Conservation (phyloP, 2,797 vertebrate species). For the Phoebastria nigripes region DNA sequence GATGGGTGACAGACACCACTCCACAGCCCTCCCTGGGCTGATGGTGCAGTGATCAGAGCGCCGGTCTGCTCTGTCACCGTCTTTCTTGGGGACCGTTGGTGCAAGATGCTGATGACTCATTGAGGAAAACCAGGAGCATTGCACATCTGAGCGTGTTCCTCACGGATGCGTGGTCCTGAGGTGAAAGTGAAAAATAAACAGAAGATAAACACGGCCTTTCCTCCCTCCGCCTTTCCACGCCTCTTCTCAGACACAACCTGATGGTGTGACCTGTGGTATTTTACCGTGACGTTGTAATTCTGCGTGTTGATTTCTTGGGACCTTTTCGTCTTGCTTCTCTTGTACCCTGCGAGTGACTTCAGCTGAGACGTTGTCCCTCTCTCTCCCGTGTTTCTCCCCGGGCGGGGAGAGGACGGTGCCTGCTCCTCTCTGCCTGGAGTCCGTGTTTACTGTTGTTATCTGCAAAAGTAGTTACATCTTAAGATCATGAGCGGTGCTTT, state of each 20-base stretch:
- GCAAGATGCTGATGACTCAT: background rate
- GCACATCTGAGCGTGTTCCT: background rate
- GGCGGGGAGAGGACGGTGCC: no score
- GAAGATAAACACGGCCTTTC: background rate
- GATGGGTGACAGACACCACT: rapidly evolving
- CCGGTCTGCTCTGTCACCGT: rapidly evolving
- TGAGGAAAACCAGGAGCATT: background rate
- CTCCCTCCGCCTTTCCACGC: background rate
- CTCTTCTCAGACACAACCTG: background rate
- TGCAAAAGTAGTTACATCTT: background rate
- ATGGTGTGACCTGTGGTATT: background rate
- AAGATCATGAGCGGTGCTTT: background rate
- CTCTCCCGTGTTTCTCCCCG: background rate
- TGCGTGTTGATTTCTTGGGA: background rate
- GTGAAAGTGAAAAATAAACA: background rate
- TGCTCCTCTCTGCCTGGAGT: rapidly evolving
- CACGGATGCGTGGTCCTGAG: rapidly evolving
- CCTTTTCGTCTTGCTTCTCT: rapidly evolving
- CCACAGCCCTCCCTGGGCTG: background rate
- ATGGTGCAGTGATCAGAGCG: rapidly evolving
- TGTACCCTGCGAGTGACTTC: background rate
- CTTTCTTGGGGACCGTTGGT: rapidly evolving
- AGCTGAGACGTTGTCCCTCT: rapidly evolving
- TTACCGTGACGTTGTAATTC: background rate
- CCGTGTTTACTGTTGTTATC: background rate